Evolutionary conservation across 2,113 vertebrate genomes (phyloP).

Genomic region (Actinemys pallida): DNA sequence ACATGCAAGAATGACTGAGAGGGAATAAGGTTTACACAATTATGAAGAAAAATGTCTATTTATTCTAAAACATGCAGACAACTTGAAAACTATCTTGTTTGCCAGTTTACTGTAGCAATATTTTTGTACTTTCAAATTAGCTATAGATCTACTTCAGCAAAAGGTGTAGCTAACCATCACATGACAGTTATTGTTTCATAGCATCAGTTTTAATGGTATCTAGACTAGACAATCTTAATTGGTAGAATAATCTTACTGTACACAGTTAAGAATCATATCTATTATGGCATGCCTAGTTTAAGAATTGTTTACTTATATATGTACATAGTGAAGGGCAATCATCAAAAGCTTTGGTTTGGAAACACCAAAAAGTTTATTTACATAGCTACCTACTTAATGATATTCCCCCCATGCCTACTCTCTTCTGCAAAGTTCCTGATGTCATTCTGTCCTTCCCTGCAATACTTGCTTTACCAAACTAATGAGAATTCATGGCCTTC

Average conservation of each 20-base stretch:
- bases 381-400: not conserved
- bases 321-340: not conserved
- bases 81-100: not conserved
- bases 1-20: not conserved
- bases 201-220: not conserved
- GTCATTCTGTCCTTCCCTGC: not conserved
- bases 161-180: not conserved
- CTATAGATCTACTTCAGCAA: not conserved
- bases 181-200: not conserved
- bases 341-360: not conserved
- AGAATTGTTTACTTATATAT: not conserved
- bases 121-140: not conserved
- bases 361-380: not conserved
- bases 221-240: not conserved
- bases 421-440: not conserved
- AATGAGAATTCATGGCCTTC: not conserved
- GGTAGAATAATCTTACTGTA: not conserved
- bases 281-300: not conserved
- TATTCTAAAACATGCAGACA: not conserved
- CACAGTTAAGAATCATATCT: not conserved
- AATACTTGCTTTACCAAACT: not conserved
- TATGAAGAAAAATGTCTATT: not conserved
- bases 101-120: not conserved
- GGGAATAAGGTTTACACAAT: not conserved
- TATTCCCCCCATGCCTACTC: not conserved